A percentile compares a stretch with the other conserved stretches of the same genome.
These are phyloP conservation scores for Brachionus calyciflorus DNA, from an alignment of 1,140 invertebrate genomes.

Conservation along the genomic window DNA sequence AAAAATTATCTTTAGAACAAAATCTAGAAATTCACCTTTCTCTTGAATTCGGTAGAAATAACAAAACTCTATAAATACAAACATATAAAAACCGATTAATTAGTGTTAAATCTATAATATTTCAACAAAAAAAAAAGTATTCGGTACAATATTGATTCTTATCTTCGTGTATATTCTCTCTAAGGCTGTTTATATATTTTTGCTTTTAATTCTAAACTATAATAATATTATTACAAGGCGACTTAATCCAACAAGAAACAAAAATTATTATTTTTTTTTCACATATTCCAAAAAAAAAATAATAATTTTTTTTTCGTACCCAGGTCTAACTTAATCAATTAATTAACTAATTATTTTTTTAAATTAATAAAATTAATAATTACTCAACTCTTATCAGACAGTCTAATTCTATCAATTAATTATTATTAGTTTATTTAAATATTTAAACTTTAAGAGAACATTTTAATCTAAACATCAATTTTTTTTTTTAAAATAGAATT, in stretches of 20 bases:
- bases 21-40: background rate
- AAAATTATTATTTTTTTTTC: too few relatives aligned
- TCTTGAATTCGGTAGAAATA: background rate
- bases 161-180: background rate
- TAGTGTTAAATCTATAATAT: slow-evolving; percentile 38
- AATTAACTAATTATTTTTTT: slow-evolving; percentile 30
- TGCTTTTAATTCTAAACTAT: too few relatives aligned
- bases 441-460: background rate
- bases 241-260: slow-evolving; percentile 19
- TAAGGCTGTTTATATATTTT: background rate
- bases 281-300: background rate
- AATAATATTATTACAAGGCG: background rate
- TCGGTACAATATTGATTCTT: slow-evolving; percentile 30
- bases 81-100: background rate
- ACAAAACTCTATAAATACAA: background rate
- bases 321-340: too few relatives aligned
- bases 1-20: background rate
- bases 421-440: too few relatives aligned
- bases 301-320: background rate
- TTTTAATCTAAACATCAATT: background rate
- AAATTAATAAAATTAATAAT: slow-evolving; percentile 5
- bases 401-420: slow-evolving; percentile 7
- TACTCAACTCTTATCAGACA: slow-evolving; percentile 33
- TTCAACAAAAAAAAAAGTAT: background rate
- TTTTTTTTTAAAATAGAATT: background rate